A percentile compares a stretch with the other conserved stretches of the same genome.
These are phyloP conservation scores for Ochropacha duplaris DNA, from an alignment of 2,888 invertebrate genomes.

Conservation along the genomic window DNA sequence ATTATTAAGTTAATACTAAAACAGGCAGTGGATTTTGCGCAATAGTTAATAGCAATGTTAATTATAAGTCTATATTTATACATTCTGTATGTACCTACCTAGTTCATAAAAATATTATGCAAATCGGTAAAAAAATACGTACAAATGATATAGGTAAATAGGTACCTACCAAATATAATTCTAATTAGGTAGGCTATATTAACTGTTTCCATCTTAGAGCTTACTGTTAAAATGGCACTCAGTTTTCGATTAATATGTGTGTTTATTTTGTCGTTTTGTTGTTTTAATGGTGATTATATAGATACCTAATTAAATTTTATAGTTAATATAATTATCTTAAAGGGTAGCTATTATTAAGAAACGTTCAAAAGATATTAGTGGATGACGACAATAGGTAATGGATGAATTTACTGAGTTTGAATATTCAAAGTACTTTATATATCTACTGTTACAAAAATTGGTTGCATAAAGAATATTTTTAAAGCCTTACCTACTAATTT, in stretches of 20 bases:
- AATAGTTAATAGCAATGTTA: constrained; percentile 43
- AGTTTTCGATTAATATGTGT: constrained; percentile 13
- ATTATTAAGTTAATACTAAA: constrained; percentile 62
- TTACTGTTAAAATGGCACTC: constrained; percentile 15
- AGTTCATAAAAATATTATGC: constrained; percentile 36
- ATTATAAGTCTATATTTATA: constrained; percentile 54
- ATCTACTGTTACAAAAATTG: too few species aligned
- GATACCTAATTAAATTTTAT: background rate
- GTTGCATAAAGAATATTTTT: too few species aligned
- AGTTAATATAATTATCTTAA: background rate
- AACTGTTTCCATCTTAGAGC: background rate
- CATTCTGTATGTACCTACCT: constrained; percentile 63
- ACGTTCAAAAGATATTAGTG: background rate
- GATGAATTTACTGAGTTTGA: too few species aligned
- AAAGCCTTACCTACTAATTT: too few species aligned
- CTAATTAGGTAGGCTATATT: background rate
- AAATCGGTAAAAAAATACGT: constrained; percentile 14
- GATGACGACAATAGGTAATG: too few species aligned
- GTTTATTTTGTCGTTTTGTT: constrained; percentile 14
- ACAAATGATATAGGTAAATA: background rate
- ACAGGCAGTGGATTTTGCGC: constrained; percentile 79
- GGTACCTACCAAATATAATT: background rate
- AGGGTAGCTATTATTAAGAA: background rate
- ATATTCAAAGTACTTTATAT: too few species aligned
- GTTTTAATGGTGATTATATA: background rate